Base-by-base conservation (phyloP, 1,140 invertebrate genomes). In the Drosophila bocqueti region DNA sequence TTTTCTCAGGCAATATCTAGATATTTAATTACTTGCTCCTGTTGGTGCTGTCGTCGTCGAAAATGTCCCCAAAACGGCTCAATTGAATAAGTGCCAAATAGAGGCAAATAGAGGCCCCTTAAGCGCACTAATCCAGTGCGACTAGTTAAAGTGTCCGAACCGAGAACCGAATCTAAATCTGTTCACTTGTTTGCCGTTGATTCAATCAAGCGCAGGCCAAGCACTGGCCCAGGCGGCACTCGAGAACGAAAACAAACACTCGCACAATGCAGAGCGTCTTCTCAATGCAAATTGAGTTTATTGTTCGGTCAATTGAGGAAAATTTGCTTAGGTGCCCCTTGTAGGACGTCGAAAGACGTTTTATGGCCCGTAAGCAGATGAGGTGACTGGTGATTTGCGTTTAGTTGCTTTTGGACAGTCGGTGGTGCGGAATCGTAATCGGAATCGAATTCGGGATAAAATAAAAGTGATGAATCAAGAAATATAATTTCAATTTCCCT, bases 101-200 rank as follows among this genome's bases (percentile, higher is more conserved):
- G 52, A 67, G 50, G 60, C 49, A 67, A 68, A 59, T 60, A 73
- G 50, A 38, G 63, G 58, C 65, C 29, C 69, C 66, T 60, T 73
- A 60, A 42, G 63, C 40, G 40, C 67, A 55, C 67, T 71, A 68
- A 71, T 59, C 74, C 64, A 47, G 72, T 83, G 78, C 65, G 50
- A 49, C 73, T 84, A 81, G 81, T 90, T 87, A 81, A 90, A 83
- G 84, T 87, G 84, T 89, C 76, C 55, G 55, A 89, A 58, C 78
- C 85, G 71, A 72, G 89, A 89, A 62, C 66, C 50, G 49, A 90
- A 73, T 81, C 85, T 69, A 73, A 87, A 89, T 81, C 74, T 67
- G 52, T 76, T 79, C 74, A 87, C 81, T 81, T 69, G 72, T 61
- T 73, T 46, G 46, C 21, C 78, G 72, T 75, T 87, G 84, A 87